A percentile compares a stretch with the other conserved stretches of the same genome.
Evolutionary conservation across 2,888 invertebrate species (phyloP).

Genomic region (Heliconius ethilla): DNA sequence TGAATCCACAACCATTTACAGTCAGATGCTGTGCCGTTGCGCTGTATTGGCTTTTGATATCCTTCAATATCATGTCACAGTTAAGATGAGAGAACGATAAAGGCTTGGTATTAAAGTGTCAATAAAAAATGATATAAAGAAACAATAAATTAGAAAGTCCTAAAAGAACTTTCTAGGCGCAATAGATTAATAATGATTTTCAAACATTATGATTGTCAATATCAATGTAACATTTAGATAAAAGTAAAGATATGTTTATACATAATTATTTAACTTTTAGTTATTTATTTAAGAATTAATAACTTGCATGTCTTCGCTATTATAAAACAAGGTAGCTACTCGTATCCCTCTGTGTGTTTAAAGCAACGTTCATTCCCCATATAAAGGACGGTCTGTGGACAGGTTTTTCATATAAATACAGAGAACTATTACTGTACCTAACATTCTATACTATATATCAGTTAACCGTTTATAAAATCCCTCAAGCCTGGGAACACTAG

Average conservation of each 20-base stretch:
- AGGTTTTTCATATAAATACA: not conserved
- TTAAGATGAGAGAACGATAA: not conserved
- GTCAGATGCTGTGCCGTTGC: not conserved
- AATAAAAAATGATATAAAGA: not conserved
- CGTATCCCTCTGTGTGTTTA: not conserved
- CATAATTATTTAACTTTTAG: too few relatives aligned
- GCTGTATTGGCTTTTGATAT: not conserved
- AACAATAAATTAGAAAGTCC: not conserved
- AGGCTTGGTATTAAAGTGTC: not conserved
- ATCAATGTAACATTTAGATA: too few relatives aligned
- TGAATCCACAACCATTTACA: not conserved
- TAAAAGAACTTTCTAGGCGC: not conserved
- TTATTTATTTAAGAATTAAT: too few relatives aligned
- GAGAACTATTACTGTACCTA: constrained; percentile 6
- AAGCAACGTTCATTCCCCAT: not conserved
- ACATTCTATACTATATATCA: constrained; percentile 47
- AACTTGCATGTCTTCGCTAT: not conserved
- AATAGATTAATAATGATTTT: too few relatives aligned
- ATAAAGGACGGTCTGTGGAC: not conserved
- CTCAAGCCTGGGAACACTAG: constrained; percentile 67
- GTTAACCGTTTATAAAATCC: constrained; percentile 67
- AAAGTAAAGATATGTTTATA: too few relatives aligned
- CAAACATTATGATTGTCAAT: too few relatives aligned
- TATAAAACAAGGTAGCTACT: not conserved
- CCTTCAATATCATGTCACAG: not conserved